Conservation (phyloP, 2,797 vertebrate species). For the Cygnus olor region DNA sequence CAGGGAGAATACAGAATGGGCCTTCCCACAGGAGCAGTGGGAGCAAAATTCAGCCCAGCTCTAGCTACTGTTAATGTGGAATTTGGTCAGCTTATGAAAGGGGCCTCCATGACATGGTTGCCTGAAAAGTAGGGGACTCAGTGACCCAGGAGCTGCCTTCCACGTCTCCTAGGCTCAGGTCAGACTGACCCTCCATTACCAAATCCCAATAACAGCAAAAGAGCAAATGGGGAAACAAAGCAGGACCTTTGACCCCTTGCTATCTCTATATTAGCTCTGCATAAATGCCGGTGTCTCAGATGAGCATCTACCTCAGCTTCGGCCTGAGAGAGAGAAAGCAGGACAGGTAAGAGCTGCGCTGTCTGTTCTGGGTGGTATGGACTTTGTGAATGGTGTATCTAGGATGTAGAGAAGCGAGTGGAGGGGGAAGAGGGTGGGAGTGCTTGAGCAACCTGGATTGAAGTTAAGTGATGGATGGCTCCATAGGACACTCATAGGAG, state of each 20-base stretch:
- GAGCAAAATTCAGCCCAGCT: not conserved
- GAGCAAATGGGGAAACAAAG: constrained; percentile 51
- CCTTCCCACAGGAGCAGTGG: not conserved
- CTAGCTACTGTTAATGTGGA: not conserved
- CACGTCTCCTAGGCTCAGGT: constrained; percentile 34
- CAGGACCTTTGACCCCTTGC: constrained; percentile 48
- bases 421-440: not conserved
- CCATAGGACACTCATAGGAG: not conserved
- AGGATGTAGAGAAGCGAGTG: not conserved
- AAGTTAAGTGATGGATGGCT: not conserved
- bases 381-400: not conserved
- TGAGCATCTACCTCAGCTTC: constrained; percentile 39
- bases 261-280: constrained; percentile 44
- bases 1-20: not conserved
- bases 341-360: constrained; percentile 62
- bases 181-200: constrained; percentile 49
- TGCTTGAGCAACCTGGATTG: not conserved
- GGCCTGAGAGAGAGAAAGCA: not conserved
- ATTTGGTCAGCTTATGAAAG: constrained; percentile 43
- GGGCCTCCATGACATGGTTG: constrained; percentile 29
- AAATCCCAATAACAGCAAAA: constrained; percentile 63
- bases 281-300: not conserved
- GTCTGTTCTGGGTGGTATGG: not conserved
- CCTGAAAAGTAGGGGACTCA: constrained; percentile 11
- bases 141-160: constrained; percentile 58